Base-by-base conservation (phyloP, 2,888 invertebrate genomes). In the Glaucopsyche alexis region DNA sequence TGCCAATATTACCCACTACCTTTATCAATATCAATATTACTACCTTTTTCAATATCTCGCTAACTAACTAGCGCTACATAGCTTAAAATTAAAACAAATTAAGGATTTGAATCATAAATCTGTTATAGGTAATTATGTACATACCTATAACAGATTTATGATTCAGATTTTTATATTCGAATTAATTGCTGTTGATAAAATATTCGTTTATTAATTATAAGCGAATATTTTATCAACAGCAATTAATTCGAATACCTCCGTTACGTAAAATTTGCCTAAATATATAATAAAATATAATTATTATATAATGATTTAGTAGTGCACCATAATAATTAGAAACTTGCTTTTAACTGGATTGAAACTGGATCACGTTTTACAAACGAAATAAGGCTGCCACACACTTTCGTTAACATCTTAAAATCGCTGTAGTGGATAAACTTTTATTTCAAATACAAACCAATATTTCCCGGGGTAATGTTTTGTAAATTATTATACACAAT, bases 221-320 rank as follows among this genome's bases (percentile, higher is more conserved):
- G 11, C 16, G 14, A 60, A 60, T 60, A 60, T 60, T 38, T 60
- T 60, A 60, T 38, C 14, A 13, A 13, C 7, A 38, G 29, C 60
- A 19, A 60, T 60, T 13, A 60, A 60, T 60, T 29, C 60, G 29
- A 16, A 19, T 60, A 7, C 29, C 16, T 60, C 29, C 29, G 29
- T 13, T 7, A 60, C 13, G 29, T 60, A 60, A 55, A 60, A 60
- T 16, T 19, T 16, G 9, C 9, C 55, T 60, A 38, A 5, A 14
- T 13, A 14, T 29, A 60, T 60, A 29, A 29, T 29, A 29, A 29
- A 60, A 38, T 19, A 60, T 60, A 60, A 60, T 38, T 29, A 60
- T 29, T 60, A 60, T 19, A 60, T 38, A 60, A 60, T 60, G 60
- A 60, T 60, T 60, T 60, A 60, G 60, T 29, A 6, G 60, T 13